These are phyloP conservation scores for Lasius platythorax DNA, from an alignment of 2,888 invertebrate genomes.

Conservation along the genomic window DNA sequence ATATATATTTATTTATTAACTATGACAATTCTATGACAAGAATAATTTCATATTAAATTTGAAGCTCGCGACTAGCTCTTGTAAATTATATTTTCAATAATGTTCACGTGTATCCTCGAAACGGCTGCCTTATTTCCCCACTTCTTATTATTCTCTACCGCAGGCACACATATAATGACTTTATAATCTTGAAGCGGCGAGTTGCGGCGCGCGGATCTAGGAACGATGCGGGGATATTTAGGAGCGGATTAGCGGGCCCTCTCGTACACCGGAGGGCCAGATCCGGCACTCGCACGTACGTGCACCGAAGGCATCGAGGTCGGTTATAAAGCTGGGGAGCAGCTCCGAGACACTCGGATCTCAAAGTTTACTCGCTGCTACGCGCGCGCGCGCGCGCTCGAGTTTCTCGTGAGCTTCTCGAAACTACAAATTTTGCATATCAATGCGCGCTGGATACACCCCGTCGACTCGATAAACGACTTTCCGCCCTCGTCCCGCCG, in stretches of 20 bases:
- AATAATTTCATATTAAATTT: neutral
- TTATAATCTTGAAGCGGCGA: constrained; percentile 11
- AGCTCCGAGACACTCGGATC: constrained; percentile 67
- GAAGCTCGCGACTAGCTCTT: neutral
- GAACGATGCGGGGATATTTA: constrained; percentile 58
- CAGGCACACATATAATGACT: neutral
- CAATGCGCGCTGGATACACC: constrained; percentile 77
- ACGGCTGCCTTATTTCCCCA: neutral
- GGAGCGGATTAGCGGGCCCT: constrained; percentile 47
- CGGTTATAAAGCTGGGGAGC: constrained; percentile 64
- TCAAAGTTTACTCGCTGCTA: constrained; percentile 77
- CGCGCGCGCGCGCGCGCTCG: constrained; percentile 16
- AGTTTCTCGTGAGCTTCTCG: constrained; percentile 74
- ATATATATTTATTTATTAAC: neutral
- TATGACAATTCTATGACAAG: neutral
- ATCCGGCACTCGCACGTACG: constrained; percentile 29
- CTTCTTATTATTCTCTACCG: neutral
- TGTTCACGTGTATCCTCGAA: neutral
- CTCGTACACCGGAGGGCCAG: constrained; percentile 5
- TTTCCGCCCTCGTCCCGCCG: constrained; percentile 41
- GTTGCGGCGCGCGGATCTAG: constrained; percentile 19
- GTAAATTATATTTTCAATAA: neutral
- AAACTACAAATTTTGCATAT: constrained; percentile 82
- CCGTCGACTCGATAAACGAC: constrained; percentile 79
- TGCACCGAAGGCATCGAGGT: constrained; percentile 47